Conservation (phyloP, 2,113 vertebrate species). For the Trematomus loennbergii region DNA sequence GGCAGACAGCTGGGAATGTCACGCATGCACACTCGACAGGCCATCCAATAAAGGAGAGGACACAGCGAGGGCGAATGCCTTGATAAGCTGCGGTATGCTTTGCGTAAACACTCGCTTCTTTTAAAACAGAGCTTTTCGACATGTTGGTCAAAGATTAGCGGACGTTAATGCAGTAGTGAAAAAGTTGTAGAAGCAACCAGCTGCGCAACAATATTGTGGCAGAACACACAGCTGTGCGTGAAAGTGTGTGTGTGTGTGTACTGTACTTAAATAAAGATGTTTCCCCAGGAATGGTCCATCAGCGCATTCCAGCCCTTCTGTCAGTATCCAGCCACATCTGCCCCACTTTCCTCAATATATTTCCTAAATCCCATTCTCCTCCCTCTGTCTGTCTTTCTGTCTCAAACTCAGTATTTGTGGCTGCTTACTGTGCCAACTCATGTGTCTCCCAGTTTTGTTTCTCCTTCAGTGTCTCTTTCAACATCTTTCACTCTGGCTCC, state of each 20-base stretch:
- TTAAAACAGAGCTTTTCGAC: constrained; percentile 24
- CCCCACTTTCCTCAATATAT: constrained; percentile 47
- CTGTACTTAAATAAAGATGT: constrained; percentile 57
- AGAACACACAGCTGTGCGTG: constrained; percentile 40
- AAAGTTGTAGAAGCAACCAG: constrained; percentile 8
- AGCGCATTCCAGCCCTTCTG: constrained; percentile 57
- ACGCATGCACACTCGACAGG: constrained; percentile 53
- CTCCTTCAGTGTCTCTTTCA: constrained; percentile 7
- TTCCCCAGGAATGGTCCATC: constrained; percentile 42
- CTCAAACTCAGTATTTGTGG: constrained; percentile 15
- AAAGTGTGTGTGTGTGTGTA: constrained; percentile 6
- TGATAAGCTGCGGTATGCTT: constrained; percentile 45
- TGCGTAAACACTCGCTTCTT: constrained; percentile 37
- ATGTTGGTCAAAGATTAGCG: not conserved
- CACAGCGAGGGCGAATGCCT: constrained; percentile 57
- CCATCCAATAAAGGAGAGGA: constrained; percentile 62
- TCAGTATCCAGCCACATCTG: constrained; percentile 65
- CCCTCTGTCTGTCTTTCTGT: constrained; percentile 9
- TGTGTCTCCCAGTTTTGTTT: constrained; percentile 15
- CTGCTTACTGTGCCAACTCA: constrained; percentile 34
- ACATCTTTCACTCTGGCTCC: constrained; percentile 33
- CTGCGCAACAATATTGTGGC: constrained; percentile 52
- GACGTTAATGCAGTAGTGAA: constrained; percentile 10
- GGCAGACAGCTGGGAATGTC: constrained; percentile 75
- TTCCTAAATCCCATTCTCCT: constrained; percentile 35